Conservation (phyloP, 2,113 vertebrate genomes). For the Rhabdornis inornatus region DNA sequence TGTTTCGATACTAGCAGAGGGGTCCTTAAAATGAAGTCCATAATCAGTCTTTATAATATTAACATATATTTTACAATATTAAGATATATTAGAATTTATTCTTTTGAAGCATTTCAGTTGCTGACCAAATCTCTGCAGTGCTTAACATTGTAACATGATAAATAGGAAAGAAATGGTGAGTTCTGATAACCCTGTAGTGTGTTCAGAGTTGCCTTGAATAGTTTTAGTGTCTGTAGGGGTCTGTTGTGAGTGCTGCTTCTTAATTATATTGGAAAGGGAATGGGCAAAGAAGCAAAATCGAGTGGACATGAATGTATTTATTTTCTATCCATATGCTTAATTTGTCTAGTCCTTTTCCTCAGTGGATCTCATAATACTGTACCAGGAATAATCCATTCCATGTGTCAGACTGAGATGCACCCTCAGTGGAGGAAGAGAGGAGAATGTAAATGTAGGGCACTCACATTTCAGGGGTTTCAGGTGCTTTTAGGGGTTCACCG, state of each 20-base stretch:
- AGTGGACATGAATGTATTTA: fast-evolving
- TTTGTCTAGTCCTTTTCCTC: background rate
- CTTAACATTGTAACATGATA: background rate
- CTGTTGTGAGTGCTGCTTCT: background rate
- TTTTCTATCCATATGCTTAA: background rate
- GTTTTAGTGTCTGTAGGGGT: background rate
- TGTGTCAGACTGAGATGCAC: background rate
- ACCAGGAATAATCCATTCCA: background rate
- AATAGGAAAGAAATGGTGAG: background rate
- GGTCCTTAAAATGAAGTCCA: background rate
- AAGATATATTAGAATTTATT: background rate
- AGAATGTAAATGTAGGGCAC: background rate
- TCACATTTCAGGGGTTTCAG: too few species aligned
- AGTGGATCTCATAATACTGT: background rate
- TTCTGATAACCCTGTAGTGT: background rate
- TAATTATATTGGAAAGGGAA: background rate
- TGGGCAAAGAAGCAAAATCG: background rate
- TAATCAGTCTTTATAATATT: background rate
- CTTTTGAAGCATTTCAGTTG: background rate
- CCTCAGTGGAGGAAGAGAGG: background rate
- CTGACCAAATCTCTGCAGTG: background rate
- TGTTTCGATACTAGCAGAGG: background rate
- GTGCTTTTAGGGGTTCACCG: background rate
- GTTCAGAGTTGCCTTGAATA: background rate
- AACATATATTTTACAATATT: background rate